Conservation (phyloP, 2,888 invertebrate species). For the Cephus rjabovi region DNA sequence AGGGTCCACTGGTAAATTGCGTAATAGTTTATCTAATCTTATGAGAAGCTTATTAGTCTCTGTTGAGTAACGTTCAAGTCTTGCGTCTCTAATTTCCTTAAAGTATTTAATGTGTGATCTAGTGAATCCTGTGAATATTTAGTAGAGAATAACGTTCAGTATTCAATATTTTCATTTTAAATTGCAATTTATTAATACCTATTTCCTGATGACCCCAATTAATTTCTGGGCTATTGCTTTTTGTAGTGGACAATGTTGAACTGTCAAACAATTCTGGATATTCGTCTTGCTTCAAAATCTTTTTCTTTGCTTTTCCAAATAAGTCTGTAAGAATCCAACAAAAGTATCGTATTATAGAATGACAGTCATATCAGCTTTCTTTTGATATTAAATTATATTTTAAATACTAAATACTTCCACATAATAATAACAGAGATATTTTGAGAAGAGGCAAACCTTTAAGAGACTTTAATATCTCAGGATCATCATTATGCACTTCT, state of each 20-base stretch:
- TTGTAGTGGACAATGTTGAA: conserved; percentile 27
- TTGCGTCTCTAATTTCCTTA: conserved; percentile 74
- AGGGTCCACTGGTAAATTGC: conserved; percentile 81
- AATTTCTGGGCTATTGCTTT: conserved; percentile 49
- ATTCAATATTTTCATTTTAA: background rate
- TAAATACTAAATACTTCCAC: too few species aligned
- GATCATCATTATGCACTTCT: conserved; percentile 87
- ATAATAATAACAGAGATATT: background rate
- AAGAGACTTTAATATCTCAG: conserved; percentile 82
- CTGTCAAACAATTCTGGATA: conserved; percentile 36
- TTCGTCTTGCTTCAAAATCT: conserved; percentile 82
- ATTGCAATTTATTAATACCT: conserved; percentile 59
- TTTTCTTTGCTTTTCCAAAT: conserved; percentile 91
- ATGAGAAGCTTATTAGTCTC: conserved; percentile 97
- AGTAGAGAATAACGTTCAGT: background rate
- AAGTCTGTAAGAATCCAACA: conserved; percentile 67
- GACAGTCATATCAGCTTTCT: background rate
- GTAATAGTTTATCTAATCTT: conserved; percentile 89
- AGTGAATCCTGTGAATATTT: conserved; percentile 67
- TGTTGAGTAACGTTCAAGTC: conserved; percentile 89
- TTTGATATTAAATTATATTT: too few species aligned
- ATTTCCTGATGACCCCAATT: conserved; percentile 75
- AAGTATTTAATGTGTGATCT: conserved; percentile 81
- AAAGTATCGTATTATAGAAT: background rate
- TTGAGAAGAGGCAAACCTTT: conserved; percentile 70